phyloP scores from a whole-genome alignment of 2,113 vertebrate genomes.

The Sander lucioperca region DNA sequence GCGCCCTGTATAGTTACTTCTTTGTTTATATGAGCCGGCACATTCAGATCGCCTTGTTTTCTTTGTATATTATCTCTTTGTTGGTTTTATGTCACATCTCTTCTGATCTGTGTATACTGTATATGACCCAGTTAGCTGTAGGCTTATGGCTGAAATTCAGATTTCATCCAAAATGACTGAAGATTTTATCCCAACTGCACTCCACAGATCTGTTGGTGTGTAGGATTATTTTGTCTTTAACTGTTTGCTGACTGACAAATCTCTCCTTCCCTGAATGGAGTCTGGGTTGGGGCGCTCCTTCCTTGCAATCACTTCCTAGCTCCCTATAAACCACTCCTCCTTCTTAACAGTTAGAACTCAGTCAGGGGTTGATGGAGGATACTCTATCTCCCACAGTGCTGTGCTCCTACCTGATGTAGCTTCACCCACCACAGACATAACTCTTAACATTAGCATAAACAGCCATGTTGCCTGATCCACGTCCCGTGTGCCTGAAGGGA shows the following conservation, averaged over 20 bases:
- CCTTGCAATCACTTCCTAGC: background rate
- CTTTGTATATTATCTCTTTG: background rate
- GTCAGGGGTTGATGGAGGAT: background rate
- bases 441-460: slow-evolving; percentile 1
- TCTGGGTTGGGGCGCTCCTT: no score
- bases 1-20: background rate
- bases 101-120: background rate
- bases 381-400: background rate
- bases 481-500: slow-evolving; percentile 35
- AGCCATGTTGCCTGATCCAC: slow-evolving; percentile 33
- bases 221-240: background rate
- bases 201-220: no score
- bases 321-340: background rate
- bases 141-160: background rate
- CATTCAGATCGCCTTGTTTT: background rate
- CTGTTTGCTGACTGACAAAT: background rate
- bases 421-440: background rate
- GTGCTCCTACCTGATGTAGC: slow-evolving; percentile 1
- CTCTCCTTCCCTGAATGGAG: background rate
- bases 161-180: background rate
- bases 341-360: background rate
- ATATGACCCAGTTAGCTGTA: background rate
- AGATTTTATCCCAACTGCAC: background rate
- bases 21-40: slow-evolving; percentile 16
- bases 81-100: background rate